Evolutionary conservation across 2,797 vertebrate genomes (phyloP), one percentile per base, ranked within the genome.

Genomic region (Betta splendens): DNA sequence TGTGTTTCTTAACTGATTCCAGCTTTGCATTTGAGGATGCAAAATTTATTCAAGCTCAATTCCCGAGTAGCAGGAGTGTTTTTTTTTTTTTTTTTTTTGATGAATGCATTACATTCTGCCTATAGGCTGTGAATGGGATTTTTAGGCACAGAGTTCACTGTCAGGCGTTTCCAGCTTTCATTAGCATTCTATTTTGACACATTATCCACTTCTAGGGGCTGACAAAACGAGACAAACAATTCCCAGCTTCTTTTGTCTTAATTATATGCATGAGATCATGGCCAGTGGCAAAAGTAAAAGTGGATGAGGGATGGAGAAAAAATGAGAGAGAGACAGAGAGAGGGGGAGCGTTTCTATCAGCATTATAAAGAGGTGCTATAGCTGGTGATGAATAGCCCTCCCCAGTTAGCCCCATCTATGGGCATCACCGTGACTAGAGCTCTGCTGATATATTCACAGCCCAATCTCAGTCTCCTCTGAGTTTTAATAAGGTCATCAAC

Each of bases 401-500:
- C 77, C 55, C 69, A 67, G 80, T 85, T 81, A 71, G 77, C 62
- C 70, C 70, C 60, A 68, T 83, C 74, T 75, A 72, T 70, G 75
- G 72, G 74, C 84, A 85, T 83, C 82, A 81, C 59, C 63, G 61
- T 84, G 83, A 83, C 77, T 87, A 43, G 50, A 73, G 76, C 57
- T 51, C 51, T 81, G 65, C 74, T 83, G 83, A 89, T 88, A 86
- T 87, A 91, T 90, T 91, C 88, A 83, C 82, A 72, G 69, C 75
- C 77, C 77, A 82, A 87, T 89, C 86, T 83, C 81, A 75, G 76
- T 87, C 80, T 83, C 84, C 85, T 83, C 80, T 79, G 81, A 87
- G 81, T 84, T 90, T 85, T 89, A 91, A 87, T 88, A 91, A 92
- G 88, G 90, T 90, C 87, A 87, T 88, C 80, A 89, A 87, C 81